A percentile compares a stretch with the other conserved stretches of the same genome.
Conservation (phyloP, 2,888 invertebrate genomes). For the Lamellibrachia satsuma region DNA sequence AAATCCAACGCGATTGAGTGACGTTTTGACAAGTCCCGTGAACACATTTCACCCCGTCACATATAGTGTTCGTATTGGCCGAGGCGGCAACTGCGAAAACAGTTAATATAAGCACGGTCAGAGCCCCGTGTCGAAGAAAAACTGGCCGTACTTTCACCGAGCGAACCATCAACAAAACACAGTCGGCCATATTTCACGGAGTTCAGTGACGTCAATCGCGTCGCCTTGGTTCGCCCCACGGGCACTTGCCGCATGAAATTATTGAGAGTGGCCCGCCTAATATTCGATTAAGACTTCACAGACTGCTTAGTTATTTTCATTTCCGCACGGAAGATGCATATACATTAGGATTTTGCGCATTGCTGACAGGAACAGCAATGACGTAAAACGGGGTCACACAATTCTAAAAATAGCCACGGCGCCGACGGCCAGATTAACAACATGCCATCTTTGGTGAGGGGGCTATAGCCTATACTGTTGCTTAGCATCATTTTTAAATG, state of each 20-base stretch:
- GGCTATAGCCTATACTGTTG: not conserved
- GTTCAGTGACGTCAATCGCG: constrained; percentile 17
- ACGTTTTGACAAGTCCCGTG: constrained; percentile 24
- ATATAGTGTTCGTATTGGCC: not conserved
- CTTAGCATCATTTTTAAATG: not conserved
- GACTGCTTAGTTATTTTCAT: not conserved
- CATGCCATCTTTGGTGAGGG: constrained; percentile 10
- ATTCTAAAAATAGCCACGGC: constrained; percentile 1
- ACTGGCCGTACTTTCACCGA: constrained; percentile 10
- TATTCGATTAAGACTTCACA: not conserved
- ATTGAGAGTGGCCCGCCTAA: not conserved
- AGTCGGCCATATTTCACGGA: constrained; percentile 13
- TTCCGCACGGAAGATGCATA: not conserved
- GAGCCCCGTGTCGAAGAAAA: constrained; percentile 2
- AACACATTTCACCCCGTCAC: constrained; percentile 23
- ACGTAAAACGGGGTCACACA: not conserved
- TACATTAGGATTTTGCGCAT: not conserved
- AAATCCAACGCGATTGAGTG: not conserved
- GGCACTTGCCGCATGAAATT: not conserved
- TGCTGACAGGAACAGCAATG: not conserved
- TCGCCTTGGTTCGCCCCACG: not conserved
- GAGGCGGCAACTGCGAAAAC: not conserved
- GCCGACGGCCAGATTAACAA: not conserved
- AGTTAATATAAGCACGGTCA: not conserved
- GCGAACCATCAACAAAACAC: constrained; percentile 17